A percentile compares a stretch with the other conserved stretches of the same genome.
These are phyloP conservation scores for Cydia strobilella DNA, from an alignment of 1,140 invertebrate genomes.

Conservation along the genomic window DNA sequence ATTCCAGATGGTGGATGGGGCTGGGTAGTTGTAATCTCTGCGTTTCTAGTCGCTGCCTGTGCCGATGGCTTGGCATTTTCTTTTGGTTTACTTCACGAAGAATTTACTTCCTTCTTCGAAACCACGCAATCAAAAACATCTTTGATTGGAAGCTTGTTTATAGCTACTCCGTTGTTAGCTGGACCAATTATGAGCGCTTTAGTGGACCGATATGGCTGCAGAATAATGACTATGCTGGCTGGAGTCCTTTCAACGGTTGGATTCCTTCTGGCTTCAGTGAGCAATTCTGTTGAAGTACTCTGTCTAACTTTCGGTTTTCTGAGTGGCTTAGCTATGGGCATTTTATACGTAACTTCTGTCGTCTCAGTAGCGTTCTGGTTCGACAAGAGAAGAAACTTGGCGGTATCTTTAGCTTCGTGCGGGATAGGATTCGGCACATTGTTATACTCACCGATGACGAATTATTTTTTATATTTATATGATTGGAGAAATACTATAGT, in stretches of 20 bases:
- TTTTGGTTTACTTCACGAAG: slow-evolving; percentile 92
- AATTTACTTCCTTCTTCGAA: slow-evolving; percentile 90
- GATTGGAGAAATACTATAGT: slow-evolving; percentile 92
- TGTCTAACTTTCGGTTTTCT: slow-evolving; percentile 92
- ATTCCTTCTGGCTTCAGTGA: slow-evolving; percentile 87
- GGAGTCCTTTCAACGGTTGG: slow-evolving; percentile 87
- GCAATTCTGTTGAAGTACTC: slow-evolving; percentile 86
- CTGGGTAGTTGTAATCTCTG: slow-evolving; percentile 92
- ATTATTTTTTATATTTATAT: slow-evolving; percentile 85
- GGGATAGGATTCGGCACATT: slow-evolving; percentile 82
- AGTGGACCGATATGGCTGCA: slow-evolving; percentile 92
- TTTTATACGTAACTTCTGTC: slow-evolving; percentile 93
- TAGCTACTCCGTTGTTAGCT: slow-evolving; percentile 91
- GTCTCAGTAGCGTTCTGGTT: slow-evolving; percentile 98
- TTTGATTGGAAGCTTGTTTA: slow-evolving; percentile 92
- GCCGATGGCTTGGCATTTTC: slow-evolving; percentile 96
- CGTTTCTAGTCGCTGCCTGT: slow-evolving; percentile 91
- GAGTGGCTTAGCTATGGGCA: slow-evolving; percentile 90
- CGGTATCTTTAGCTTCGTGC: slow-evolving; percentile 82
- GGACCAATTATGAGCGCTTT: slow-evolving; percentile 93
- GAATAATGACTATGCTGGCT: slow-evolving; percentile 90
- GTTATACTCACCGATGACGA: slow-evolving; percentile 89
- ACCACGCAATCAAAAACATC: slow-evolving; percentile 89
- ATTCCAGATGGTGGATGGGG: slow-evolving; percentile 81
- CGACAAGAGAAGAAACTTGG: slow-evolving; percentile 93